Evolutionary conservation across 1,140 invertebrate species (phyloP), one percentile per base, ranked within the genome.

Genomic region (Cyphomyrmex costatus): DNA sequence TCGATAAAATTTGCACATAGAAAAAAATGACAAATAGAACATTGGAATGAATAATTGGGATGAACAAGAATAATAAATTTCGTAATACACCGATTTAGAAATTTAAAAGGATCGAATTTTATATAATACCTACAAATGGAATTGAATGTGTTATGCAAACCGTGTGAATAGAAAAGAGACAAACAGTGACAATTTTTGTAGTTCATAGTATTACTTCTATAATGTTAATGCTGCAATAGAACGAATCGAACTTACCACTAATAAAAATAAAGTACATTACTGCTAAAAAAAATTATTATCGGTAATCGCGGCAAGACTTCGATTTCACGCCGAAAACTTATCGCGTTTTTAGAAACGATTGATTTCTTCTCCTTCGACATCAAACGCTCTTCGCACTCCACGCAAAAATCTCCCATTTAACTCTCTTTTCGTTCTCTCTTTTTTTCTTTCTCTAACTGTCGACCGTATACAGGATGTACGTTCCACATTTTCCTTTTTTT

Each of bases 391-490:
- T 78, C 46, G 73, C 56, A 63, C 51, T 80, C 30, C 60, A 80
- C 51, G 63, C 74, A 68, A 85, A 85, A 66, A 58, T 51, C 51
- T 66, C 53, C 74, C 24, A 68, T 85, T 85, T 85, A 49, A 85
- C 49, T 65, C 51, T 85, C 61, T 42, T 85, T 46, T 19, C 49
- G 0, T 56, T 78, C 56, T 79, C 30, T 78, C 53, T 85, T 65
- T 79, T 80, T 85, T 49, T 42, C 36, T 85, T 68, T n/a, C 36
- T 33, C 21, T 30, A 46, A 86, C 73, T 63, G 86, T 85, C 78
- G 78, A 46, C 56, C 60, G 36, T 70, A n/a, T n/a, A 70, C 66
- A 61, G 60, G 65, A 88, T 83, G 58, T 86, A 86, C 86, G 51
- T 70, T 58, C 79, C 16, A 65, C 68, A 76, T 74, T 74, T 60